Evolutionary conservation across 2,888 invertebrate genomes (phyloP), one percentile per base, ranked within the genome.

Genomic region (Drosophila eohydei): DNA sequence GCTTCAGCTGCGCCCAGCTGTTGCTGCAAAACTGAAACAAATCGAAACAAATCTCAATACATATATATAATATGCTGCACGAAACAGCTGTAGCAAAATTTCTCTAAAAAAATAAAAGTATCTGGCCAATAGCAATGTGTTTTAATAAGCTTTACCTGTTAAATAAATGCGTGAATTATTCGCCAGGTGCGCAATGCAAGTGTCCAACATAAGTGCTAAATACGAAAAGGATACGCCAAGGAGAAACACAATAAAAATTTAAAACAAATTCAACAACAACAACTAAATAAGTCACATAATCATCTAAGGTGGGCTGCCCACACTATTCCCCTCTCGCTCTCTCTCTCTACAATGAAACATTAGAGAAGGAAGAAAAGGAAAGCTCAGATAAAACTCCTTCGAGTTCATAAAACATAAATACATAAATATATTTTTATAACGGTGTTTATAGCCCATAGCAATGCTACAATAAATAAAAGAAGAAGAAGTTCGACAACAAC

Each of bases 381-480:
- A 56, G 60, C 44, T 61, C 52, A 71, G 14, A 32, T 21, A 44
- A 59, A 54, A 21, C 36, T 34, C 16, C 9, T 34, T 38, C 32
- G 43, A 52, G 12, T 34, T 56, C 36, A 66, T 40, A 44, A 41
- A 52, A 16, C 34, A 16, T 30, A 38, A 8, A 40, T 30, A 4
- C n/a, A 32, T 56, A 43, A 34, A 51, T 77, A 83, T 83, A 83
- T 81, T 86, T 85, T 88, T 83, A 71, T 83, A 82, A 78, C 65
- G 67, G 61, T 74, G 73, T 86, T 81, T 68, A 74, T 46, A 46
- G 0, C 9, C 61, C 66, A 26, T 54, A 73, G 74, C 72, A 60
- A 58, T 61, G 57, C 51, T 71, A 58, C 55, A 67, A 64, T 46
- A 46, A 46, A 44, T 5, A 28, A 3, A 14, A 28, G 54, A 66